Evolutionary conservation across 2,888 invertebrate genomes (phyloP).

Genomic region (Gnatocerus cornutus): DNA sequence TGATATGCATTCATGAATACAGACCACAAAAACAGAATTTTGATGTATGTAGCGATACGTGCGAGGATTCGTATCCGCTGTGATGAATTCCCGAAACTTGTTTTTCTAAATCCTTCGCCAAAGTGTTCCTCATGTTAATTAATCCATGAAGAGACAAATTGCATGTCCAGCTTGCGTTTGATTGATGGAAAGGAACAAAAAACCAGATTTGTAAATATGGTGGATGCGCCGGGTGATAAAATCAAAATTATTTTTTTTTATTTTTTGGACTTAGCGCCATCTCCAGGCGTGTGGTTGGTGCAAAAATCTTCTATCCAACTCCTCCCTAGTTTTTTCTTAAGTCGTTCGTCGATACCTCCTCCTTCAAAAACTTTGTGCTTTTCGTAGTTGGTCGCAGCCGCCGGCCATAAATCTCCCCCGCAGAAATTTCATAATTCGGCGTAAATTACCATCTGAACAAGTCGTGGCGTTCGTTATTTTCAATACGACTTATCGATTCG

Average conservation of each 20-base stretch:
- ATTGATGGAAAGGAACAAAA: too few species aligned
- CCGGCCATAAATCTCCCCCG: conserved; percentile 28
- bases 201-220: too few species aligned
- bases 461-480: conserved; percentile 41
- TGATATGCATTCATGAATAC: too few species aligned
- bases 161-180: too few species aligned
- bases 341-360: conserved; percentile 35
- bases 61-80: too few species aligned
- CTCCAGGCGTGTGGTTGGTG: not conserved
- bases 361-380: conserved; percentile 23
- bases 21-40: too few species aligned
- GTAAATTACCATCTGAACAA: conserved; percentile 32
- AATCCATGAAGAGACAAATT: too few species aligned
- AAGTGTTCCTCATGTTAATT: too few species aligned
- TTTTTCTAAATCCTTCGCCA: too few species aligned
- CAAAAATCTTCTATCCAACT: conserved; percentile 7
- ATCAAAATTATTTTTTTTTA: too few species aligned
- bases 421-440: conserved; percentile 38
- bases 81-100: too few species aligned
- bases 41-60: too few species aligned
- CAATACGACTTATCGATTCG: conserved; percentile 43
- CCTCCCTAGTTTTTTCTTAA: conserved; percentile 6
- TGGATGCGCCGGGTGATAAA: not conserved
- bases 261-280: conserved; percentile 1
- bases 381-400: conserved; percentile 34